phyloP scores from a whole-genome alignment of 2,113 vertebrate genomes.

The Pachyramphus minor region DNA sequence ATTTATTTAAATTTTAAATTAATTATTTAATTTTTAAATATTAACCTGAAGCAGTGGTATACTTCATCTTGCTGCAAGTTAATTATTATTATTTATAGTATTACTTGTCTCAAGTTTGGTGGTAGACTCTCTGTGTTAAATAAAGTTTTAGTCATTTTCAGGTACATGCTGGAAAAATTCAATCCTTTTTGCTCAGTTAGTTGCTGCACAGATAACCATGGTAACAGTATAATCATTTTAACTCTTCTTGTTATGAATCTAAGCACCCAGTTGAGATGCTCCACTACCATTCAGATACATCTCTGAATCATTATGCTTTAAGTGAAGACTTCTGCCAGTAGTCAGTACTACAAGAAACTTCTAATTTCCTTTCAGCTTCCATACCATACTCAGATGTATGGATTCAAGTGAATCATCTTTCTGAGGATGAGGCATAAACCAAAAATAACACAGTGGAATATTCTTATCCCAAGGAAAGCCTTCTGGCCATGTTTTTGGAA shows the following conservation, averaged over 20 bases:
- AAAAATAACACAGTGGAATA: not conserved
- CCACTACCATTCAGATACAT: not conserved
- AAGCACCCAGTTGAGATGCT: not conserved
- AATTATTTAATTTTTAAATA: no score
- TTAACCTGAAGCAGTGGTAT: not conserved
- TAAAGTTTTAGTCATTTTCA: not conserved
- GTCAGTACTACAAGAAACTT: not conserved
- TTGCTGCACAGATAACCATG: not conserved
- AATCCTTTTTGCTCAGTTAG: not conserved
- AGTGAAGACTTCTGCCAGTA: not conserved
- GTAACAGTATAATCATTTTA: not conserved
- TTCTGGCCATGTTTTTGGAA: not conserved
- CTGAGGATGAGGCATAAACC: not conserved
- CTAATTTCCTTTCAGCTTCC: not conserved
- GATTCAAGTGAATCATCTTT: not conserved
- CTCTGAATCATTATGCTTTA: not conserved
- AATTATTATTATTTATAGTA: not conserved
- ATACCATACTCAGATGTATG: not conserved
- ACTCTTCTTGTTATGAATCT: not conserved
- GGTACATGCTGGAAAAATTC: not conserved
- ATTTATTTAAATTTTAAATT: not conserved
- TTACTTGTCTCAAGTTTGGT: not conserved
- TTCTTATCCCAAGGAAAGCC: not conserved
- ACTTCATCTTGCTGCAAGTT: not conserved
- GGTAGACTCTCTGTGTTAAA: fast-evolving